Conservation (phyloP, 2,113 vertebrate species). For the Bungarus multicinctus region DNA sequence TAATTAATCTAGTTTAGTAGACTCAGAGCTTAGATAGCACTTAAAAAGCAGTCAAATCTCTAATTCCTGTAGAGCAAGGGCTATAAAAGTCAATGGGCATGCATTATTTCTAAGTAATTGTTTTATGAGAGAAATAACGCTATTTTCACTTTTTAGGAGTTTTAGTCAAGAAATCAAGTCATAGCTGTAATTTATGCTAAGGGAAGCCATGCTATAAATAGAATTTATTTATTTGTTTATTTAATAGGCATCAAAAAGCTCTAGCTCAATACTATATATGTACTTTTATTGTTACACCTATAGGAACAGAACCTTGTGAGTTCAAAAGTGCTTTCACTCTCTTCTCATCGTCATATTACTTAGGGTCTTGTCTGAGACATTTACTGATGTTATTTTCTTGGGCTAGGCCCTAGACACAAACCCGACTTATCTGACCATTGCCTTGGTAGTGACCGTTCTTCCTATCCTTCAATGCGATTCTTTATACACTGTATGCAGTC, state of each 20-base stretch:
- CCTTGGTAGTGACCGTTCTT: background rate
- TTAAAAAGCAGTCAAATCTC: background rate
- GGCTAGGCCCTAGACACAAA: background rate
- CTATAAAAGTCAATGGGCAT: background rate
- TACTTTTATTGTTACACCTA: background rate
- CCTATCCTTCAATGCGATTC: background rate
- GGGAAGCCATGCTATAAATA: background rate
- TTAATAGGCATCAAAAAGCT: background rate
- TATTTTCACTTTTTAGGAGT: background rate
- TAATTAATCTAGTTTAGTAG: background rate
- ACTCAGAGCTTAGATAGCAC: background rate
- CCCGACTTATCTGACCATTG: background rate
- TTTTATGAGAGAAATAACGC: background rate
- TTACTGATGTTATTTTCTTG: background rate
- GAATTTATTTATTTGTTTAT: background rate
- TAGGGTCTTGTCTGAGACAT: background rate
- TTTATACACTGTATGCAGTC: background rate
- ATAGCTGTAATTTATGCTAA: background rate
- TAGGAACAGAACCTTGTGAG: background rate
- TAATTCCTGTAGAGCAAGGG: background rate
- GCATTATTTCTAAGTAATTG: background rate
- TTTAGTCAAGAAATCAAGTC: background rate
- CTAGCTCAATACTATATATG: background rate
- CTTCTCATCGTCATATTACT: background rate
- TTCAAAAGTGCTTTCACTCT: background rate